phyloP scores from a whole-genome alignment of 2,888 invertebrate genomes.

The Tubulanus polymorphus region DNA sequence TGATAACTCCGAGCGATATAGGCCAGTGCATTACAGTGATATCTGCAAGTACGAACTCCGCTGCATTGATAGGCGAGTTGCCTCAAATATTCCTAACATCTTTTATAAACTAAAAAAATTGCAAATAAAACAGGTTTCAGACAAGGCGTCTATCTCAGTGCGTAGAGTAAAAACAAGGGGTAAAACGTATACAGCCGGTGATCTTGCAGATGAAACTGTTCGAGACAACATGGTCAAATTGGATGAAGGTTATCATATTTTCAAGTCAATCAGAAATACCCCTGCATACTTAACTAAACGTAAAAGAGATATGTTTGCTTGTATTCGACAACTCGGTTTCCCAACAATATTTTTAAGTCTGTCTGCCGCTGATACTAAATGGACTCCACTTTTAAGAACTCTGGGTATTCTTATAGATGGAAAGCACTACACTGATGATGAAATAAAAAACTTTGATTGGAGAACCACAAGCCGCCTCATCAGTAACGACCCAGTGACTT shows the following conservation, averaged over 20 bases:
- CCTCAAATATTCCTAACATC: constrained; percentile 13
- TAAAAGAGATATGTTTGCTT: constrained; percentile 25
- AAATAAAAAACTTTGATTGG: constrained; percentile 12
- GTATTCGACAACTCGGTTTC: constrained; percentile 23
- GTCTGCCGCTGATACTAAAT: constrained; percentile 21
- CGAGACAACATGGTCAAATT: constrained; percentile 11
- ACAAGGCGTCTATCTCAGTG: constrained; percentile 13
- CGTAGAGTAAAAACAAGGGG: constrained; percentile 17
- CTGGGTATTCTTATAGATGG: constrained; percentile 14
- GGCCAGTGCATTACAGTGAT: constrained; percentile 10
- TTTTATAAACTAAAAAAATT: constrained; percentile 19
- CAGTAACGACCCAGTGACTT: constrained; percentile 1
- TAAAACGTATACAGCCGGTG: constrained; percentile 25
- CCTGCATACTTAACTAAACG: constrained; percentile 26
- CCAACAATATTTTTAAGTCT: constrained; percentile 23
- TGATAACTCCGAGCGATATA: constrained; percentile 5
- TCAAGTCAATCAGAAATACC: constrained; percentile 16
- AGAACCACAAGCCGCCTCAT: constrained; percentile 8
- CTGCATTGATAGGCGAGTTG: constrained; percentile 9
- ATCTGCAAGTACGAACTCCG: constrained; percentile 13
- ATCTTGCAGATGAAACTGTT: constrained; percentile 10
- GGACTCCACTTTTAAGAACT: constrained; percentile 20
- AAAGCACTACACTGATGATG: constrained; percentile 8
- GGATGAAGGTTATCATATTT: constrained; percentile 20
- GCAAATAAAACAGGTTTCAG: constrained; percentile 20